Base-by-base conservation (phyloP, 2,888 invertebrate species). In the Slavum lentiscoides region DNA sequence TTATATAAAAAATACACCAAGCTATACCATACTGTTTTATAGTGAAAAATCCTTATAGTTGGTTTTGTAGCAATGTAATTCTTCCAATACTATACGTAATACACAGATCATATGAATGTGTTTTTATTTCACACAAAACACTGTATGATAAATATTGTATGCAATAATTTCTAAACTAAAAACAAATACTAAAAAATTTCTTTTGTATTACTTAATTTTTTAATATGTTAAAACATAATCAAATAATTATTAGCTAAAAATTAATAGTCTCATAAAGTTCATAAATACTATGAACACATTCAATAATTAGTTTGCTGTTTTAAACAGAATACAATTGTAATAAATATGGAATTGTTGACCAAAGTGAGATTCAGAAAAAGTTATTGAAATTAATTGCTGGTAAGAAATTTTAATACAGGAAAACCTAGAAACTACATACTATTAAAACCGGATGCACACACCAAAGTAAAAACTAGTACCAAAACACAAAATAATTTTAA, bases 81-180 rank as follows among this genome's bases (percentile, higher is more conserved):
- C n/a, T 59, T 30, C 58, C 2, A 19, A 30, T n/a, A 53, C 19
- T 70, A 70, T 30, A 72, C 1, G 66, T n/a, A 1, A 70, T 30
- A 72, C 1, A 74, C 11, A 1, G 23, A 0, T 23, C 15, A 9
- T 55, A 39, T 58, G 1, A 58, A 23, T 55, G n/a, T 5, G 64
- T 37, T 66, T 67, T 75, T 39, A 75, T 58, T 74, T 66, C 53
- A 74, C 9, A 37, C 9, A 8, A 55, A 62, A 21, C 59, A 72
- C 7, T 23, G 13, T 21, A 4, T 43, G 37, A 8, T 39, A 39
- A 58, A 39, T 64, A 21, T 53, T 55, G 9, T 55, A 17, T n/a
- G 15, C 53, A 53, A 23, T n/a, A 66, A 55, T 39, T 74, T 66
- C 13, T 58, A 66, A 66, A 74, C 37, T 23, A 62, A 73, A 73